These are phyloP conservation scores for Oncopodura yosiiana DNA, from an alignment of 1,140 invertebrate species.

Conservation along the genomic window DNA sequence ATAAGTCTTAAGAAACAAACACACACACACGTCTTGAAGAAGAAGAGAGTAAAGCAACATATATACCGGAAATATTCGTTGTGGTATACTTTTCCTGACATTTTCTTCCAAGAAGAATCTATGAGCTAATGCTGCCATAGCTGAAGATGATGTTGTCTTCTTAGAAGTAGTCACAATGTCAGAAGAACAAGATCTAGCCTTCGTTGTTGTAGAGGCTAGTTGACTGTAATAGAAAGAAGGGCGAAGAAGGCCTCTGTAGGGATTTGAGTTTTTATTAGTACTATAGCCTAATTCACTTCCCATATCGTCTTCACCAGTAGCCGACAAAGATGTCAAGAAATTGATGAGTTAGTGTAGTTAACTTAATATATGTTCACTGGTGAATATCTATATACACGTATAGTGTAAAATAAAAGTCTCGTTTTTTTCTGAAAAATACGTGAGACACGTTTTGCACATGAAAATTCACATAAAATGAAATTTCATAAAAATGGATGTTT, in stretches of 20 bases:
- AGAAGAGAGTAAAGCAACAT: not conserved
- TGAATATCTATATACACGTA: no score
- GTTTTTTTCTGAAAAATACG: no score
- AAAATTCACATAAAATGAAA: no score
- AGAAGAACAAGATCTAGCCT: constrained; percentile 9
- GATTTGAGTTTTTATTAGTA: constrained; percentile 1
- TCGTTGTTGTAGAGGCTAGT: constrained; percentile 1
- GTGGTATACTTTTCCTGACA: constrained; percentile 30
- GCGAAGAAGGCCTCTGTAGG: not conserved
- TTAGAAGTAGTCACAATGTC: constrained; percentile 3
- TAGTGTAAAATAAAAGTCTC: no score
- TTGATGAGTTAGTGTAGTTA: no score
- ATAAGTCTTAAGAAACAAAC: not conserved
- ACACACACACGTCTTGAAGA: not conserved
- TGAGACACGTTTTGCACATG: no score
- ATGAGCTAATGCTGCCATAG: constrained; percentile 17
- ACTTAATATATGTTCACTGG: no score
- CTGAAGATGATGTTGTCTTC: not conserved
- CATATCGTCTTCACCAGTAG: constrained; percentile 10
- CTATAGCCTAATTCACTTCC: constrained; percentile 13
- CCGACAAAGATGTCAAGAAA: no score
- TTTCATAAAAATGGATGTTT: no score
- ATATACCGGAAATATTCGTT: constrained; percentile 34
- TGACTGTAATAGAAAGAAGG: not conserved
- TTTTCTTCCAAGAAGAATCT: constrained; percentile 33